Evolutionary conservation across 2,797 vertebrate genomes (phyloP).

Genomic region (Sebastes aleutianus): DNA sequence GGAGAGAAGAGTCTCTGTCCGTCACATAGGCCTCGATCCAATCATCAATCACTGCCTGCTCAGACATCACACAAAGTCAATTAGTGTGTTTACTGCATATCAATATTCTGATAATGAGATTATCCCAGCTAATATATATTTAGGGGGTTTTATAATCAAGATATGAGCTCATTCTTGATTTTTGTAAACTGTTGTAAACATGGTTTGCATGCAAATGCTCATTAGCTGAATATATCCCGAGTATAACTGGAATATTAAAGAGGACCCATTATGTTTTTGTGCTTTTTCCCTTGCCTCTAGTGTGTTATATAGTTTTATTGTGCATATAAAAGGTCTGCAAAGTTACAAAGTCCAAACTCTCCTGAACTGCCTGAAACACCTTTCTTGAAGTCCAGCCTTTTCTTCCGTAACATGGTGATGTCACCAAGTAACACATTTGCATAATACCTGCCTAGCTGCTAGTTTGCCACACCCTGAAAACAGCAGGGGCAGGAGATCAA

Average conservation of each 20-base stretch:
- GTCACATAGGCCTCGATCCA: conserved; percentile 89
- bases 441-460: no score
- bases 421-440: no score
- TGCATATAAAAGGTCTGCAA: no score
- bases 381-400: no score
- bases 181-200: background rate
- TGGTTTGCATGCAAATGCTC: background rate
- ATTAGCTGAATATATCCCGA: background rate
- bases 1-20: conserved; percentile 89
- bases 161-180: background rate
- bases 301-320: no score
- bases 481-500: no score
- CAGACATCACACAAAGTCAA: background rate
- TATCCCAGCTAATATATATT: background rate
- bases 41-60: conserved; percentile 90
- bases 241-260: background rate
- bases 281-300: no score
- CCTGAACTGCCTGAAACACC: no score
- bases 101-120: background rate
- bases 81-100: background rate
- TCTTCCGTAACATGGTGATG: no score
- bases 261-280: no score
- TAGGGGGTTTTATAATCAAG: background rate
- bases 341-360: no score
- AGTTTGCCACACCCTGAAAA: no score